phyloP scores from a whole-genome alignment of 2,113 vertebrate genomes.

The Gavialis gangeticus region DNA sequence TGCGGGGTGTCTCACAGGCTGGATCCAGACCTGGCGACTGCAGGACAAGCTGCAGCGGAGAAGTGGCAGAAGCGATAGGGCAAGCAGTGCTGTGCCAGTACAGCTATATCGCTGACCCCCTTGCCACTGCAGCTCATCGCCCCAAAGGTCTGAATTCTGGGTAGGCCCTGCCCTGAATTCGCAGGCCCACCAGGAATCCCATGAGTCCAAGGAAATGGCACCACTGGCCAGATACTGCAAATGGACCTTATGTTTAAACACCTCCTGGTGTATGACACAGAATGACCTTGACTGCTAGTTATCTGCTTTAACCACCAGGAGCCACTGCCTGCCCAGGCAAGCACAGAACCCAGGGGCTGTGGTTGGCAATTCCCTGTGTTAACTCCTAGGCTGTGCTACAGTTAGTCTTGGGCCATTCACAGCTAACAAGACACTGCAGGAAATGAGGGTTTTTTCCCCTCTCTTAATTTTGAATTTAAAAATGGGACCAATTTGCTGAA shows the following conservation, averaged over 20 bases:
- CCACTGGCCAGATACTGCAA: neutral
- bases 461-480: neutral
- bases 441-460: neutral
- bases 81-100: too few species aligned
- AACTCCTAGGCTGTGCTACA: neutral
- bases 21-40: too few species aligned
- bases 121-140: too few species aligned
- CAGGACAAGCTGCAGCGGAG: too few species aligned
- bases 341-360: neutral
- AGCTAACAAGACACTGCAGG: too few species aligned
- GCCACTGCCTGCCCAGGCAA: neutral
- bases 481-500: neutral
- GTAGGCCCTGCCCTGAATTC: too few species aligned
- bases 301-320: fast-evolving
- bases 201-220: neutral
- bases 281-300: neutral
- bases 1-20: fast-evolving
- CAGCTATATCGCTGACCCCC: too few species aligned
- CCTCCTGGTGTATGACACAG: too few species aligned
- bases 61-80: too few species aligned
- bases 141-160: too few species aligned
- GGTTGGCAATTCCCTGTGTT: neutral
- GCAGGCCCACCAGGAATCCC: too few species aligned
- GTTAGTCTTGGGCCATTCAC: neutral
- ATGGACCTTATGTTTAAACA: neutral